Percentiles rank a stretch among this genome's conserved stretches.
Conservation (phyloP, 35 echinoderm and acorn worm species). For the Apostichopus parvimensis region DNA sequence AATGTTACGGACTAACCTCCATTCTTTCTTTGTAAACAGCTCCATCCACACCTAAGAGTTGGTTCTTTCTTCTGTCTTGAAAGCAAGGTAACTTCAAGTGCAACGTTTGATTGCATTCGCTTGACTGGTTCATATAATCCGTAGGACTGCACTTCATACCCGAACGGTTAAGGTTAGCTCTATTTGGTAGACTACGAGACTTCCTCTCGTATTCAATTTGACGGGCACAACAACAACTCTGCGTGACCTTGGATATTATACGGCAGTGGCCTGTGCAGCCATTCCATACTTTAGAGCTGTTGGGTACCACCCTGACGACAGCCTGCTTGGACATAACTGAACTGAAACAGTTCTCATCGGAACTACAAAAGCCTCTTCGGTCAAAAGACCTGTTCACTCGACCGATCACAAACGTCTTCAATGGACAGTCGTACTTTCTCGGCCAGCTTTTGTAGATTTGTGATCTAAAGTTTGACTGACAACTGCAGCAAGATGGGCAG, state of each 20-base stretch:
- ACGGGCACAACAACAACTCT: conserved; percentile 47
- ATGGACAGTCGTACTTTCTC: conserved; percentile 83
- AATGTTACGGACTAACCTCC: conserved; percentile 71
- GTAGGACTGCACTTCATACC: not conserved
- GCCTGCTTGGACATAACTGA: not conserved
- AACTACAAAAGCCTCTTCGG: not conserved
- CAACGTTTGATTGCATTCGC: not conserved
- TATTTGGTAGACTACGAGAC: conserved; percentile 66
- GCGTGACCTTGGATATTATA: conserved; percentile 55
- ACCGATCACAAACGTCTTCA: conserved; percentile 70
- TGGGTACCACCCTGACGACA: not conserved
- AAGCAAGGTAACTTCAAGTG: conserved; percentile 28
- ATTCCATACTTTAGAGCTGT: conserved; percentile 4
- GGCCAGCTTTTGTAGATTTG: conserved; percentile 87
- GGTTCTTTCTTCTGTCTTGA: not conserved
- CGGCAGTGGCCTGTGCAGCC: conserved; percentile 42
- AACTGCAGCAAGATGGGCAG: conserved; percentile 94
- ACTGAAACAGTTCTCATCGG: conserved; percentile 43
- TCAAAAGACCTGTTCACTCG: conserved; percentile 4
- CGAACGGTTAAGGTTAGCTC: not conserved
- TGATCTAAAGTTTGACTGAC: conserved; percentile 65
- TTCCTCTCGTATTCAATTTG: conserved; percentile 55
- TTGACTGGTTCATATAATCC: not conserved
- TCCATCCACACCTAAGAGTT: conserved; percentile 70
- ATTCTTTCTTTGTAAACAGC: conserved; percentile 91